Evolutionary conservation across 2,888 invertebrate genomes (phyloP).

Genomic region (Philereme vetulata): DNA sequence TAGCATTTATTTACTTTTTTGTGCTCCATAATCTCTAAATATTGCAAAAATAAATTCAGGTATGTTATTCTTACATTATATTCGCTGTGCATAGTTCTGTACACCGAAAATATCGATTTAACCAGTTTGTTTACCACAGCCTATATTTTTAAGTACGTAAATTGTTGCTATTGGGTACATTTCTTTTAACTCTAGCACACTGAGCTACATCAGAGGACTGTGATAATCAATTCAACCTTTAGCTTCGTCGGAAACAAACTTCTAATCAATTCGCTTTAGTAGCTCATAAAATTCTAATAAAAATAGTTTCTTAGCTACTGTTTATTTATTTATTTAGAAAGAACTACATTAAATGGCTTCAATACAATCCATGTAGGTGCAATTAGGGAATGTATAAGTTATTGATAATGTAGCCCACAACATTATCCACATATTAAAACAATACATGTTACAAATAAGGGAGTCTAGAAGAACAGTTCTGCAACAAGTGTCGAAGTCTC

Average conservation of each 20-base stretch:
- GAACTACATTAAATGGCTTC: too few relatives aligned
- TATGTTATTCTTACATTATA: constrained; percentile 7
- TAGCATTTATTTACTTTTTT: constrained; percentile 6
- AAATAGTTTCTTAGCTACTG: too few relatives aligned
- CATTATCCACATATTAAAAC: too few relatives aligned
- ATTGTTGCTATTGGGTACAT: constrained; percentile 3
- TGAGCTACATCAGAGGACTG: neutral
- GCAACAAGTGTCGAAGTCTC: too few relatives aligned
- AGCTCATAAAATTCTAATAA: too few relatives aligned
- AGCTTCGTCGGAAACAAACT: neutral
- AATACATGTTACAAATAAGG: too few relatives aligned
- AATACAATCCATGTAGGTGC: too few relatives aligned
- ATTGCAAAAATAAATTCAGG: constrained; percentile 13
- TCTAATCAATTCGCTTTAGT: neutral
- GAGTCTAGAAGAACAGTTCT: too few relatives aligned
- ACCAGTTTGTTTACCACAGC: constrained; percentile 23
- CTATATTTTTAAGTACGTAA: neutral
- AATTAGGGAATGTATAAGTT: too few relatives aligned
- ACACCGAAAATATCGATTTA: constrained; percentile 15
- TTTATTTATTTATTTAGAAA: too few relatives aligned
- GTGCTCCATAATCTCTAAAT: constrained; percentile 1
- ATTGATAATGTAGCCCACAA: too few relatives aligned
- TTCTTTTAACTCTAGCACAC: constrained; percentile 6
- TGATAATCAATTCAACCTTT: constrained; percentile 6
- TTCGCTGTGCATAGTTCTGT: neutral